Percentiles rank a stretch among this genome's conserved stretches.
Evolutionary conservation across 2,797 vertebrate species (phyloP).

Genomic region (Caiman crocodilus): DNA sequence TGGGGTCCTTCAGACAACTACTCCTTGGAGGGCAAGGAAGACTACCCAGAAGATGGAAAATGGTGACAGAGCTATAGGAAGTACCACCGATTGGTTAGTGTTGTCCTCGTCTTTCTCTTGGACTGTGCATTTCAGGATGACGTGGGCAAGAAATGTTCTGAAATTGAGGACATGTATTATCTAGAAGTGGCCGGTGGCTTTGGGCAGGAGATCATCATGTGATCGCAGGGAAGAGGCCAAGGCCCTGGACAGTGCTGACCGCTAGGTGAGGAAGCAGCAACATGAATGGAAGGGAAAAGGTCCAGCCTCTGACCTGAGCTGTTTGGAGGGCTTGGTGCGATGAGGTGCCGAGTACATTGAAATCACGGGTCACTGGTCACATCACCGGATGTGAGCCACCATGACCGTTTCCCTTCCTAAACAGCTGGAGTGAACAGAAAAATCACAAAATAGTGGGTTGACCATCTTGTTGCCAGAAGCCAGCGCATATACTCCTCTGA

Average conservation of each 20-base stretch:
- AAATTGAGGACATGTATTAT: too few species aligned
- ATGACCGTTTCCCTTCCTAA: neutral
- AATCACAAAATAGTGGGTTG: too few species aligned
- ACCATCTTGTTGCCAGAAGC: too few species aligned
- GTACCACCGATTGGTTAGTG: neutral
- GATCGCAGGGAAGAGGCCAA: neutral
- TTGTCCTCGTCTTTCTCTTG: neutral
- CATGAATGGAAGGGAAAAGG: neutral
- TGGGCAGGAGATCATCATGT: neutral
- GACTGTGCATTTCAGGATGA: neutral
- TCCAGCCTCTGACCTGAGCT: neutral
- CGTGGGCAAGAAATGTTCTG: neutral
- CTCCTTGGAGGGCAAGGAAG: too few species aligned
- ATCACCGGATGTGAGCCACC: neutral
- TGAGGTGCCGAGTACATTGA: neutral
- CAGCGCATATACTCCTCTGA: too few species aligned
- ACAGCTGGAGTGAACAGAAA: neutral
- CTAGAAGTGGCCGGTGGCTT: neutral
- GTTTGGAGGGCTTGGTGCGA: neutral
- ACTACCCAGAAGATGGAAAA: neutral
- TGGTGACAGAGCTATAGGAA: neutral
- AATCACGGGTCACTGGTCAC: neutral
- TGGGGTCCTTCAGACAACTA: neutral
- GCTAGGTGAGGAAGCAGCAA: neutral
- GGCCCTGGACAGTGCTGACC: neutral